Conservation (phyloP, 1,140 invertebrate genomes). For the Caligus rogercresseyi region DNA sequence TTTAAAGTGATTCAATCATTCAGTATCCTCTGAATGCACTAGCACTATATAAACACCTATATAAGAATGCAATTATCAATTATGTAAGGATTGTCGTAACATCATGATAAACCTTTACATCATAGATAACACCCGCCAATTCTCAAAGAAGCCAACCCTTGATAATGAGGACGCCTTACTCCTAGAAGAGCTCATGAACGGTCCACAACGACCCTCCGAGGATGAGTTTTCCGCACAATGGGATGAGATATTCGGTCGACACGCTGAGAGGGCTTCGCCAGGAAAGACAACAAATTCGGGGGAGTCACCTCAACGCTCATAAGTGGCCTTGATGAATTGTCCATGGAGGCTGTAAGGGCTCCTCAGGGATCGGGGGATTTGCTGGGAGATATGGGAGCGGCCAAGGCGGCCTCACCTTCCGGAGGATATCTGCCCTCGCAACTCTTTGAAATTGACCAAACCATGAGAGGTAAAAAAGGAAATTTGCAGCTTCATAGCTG, state of each 20-base stretch:
- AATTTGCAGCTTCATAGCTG: no score
- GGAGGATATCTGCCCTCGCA: constrained; percentile 12
- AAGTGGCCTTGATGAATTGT: background rate
- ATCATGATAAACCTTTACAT: background rate
- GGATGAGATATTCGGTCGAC: constrained; percentile 6
- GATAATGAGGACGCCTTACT: constrained; percentile 8
- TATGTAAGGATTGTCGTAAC: no score
- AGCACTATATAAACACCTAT: no score
- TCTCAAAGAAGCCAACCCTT: background rate
- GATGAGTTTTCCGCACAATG: constrained; percentile 22
- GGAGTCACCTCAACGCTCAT: background rate
- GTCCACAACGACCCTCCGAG: constrained; percentile 11
- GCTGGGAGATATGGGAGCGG: background rate
- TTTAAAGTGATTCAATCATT: no score
- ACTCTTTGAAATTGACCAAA: constrained; percentile 16
- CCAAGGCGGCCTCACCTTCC: no score
- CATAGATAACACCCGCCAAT: background rate
- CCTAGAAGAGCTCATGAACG: constrained; percentile 1
- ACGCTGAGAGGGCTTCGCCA: background rate
- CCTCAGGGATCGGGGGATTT: background rate
- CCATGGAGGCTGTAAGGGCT: background rate
- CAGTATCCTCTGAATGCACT: no score
- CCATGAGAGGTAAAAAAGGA: background rate
- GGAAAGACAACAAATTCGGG: background rate
- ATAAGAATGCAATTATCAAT: no score